Base-by-base conservation (phyloP, 2,113 vertebrate species). In the Rhinoderma darwinii region DNA sequence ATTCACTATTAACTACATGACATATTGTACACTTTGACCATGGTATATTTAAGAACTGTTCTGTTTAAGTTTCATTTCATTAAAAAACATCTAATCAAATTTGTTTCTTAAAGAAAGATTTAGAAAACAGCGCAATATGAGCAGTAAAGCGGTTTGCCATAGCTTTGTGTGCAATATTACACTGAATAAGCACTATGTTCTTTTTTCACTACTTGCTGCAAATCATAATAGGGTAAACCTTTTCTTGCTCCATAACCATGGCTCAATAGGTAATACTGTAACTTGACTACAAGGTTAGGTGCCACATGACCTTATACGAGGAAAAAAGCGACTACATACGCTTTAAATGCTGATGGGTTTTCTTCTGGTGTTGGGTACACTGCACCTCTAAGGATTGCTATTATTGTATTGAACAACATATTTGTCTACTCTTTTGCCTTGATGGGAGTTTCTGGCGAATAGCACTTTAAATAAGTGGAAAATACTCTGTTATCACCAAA, bases 381-480 rank as follows among this genome's bases (percentile, higher is more conserved):
- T 89, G 90, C 80, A 91, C 90, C 84, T 91, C 90, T 88, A 43
- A 84, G 59, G 59, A 89, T 89, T 39, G 84, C 91, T 92, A 74
- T 94, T 93, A 91, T 91, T 86, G 88, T 92, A 93, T 94, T 41
- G 91, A 95, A 94, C 95, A 84, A n/a, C 92, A 89, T 96, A 94
- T 94, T 94, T 89, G 87, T 94, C 94, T 94, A 89, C 93, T 94
- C 94, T 95, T 96, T 95, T 96, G 93, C 94, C 92, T 90, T 93
- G 93, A 94, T 93, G 93, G 95, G 94, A 94, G 91, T 95, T 93
- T 95, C 95, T 95, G 94, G 95, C 95, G 93, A 95, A 95, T 92
- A 95, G 93, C 96, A 96, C 96, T 98, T 95, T 95, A 95, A 92
- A 92, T 95, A 95, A 97, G 96, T 97, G 96, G 96, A 96, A 96